Evolutionary conservation across 2,113 vertebrate species (phyloP).

Genomic region (Mormyrus iriodes): DNA sequence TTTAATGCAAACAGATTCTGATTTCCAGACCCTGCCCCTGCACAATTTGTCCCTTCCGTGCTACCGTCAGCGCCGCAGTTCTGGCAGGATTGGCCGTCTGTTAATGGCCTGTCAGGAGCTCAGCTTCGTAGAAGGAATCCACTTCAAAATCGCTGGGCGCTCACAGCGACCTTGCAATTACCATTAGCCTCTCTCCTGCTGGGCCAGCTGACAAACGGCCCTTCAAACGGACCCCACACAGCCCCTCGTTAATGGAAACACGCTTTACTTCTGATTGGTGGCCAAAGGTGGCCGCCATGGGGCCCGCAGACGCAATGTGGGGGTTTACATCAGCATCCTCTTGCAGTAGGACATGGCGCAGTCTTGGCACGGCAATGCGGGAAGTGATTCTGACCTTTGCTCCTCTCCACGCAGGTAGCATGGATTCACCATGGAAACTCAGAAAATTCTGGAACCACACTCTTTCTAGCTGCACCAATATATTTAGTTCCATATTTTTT

Average conservation of each 20-base stretch:
- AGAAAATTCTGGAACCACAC: background rate
- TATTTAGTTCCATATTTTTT: background rate
- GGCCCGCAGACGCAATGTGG: background rate
- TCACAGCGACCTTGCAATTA: constrained; percentile 59
- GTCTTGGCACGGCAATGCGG: background rate
- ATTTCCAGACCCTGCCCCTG: background rate
- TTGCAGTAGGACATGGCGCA: background rate
- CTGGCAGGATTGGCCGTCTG: constrained; percentile 50
- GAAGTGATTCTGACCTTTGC: background rate
- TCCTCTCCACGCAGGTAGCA: background rate
- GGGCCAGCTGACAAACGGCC: constrained; percentile 53
- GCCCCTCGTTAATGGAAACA: constrained; percentile 30
- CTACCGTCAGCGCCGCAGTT: background rate
- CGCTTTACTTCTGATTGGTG: constrained; percentile 31
- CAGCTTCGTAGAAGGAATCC: constrained; percentile 48
- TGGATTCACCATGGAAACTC: background rate
- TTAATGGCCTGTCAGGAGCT: constrained; percentile 55
- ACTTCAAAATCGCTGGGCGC: constrained; percentile 54
- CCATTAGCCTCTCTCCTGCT: constrained; percentile 60
- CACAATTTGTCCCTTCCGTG: background rate
- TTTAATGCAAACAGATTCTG: background rate
- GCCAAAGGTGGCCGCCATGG: constrained; percentile 2
- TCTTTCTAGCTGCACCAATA: background rate
- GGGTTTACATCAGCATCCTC: background rate
- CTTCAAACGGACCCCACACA: constrained; percentile 35